Conservation (phyloP, 1,140 invertebrate genomes). For the Calephelis virginiensis region DNA sequence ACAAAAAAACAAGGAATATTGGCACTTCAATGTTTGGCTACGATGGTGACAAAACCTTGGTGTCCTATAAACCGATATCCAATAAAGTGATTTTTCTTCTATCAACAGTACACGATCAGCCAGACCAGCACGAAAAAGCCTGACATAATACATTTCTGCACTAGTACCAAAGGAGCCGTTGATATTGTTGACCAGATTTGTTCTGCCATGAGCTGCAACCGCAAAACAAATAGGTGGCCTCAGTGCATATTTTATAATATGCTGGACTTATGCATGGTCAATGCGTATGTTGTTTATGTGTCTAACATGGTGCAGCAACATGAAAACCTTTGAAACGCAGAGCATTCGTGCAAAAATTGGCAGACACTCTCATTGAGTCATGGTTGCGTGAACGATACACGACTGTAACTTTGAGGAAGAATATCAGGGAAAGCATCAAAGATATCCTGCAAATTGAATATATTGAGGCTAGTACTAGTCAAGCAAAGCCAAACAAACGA, state of each 20-base stretch:
- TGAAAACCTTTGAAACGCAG: slow-evolving; percentile 9
- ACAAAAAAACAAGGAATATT: too few relatives aligned
- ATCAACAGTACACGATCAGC: too few relatives aligned
- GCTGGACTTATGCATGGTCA: neutral
- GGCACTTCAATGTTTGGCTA: too few relatives aligned
- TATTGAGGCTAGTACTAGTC: neutral
- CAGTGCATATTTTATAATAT: too few relatives aligned
- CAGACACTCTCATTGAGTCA: slow-evolving; percentile 21
- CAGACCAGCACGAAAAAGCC: slow-evolving; percentile 21
- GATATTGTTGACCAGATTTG: slow-evolving; percentile 26
- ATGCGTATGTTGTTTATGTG: slow-evolving; percentile 21
- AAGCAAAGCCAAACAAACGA: neutral
- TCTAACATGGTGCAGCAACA: slow-evolving; percentile 17
- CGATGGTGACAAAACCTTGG: too few relatives aligned
- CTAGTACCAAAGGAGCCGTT: slow-evolving; percentile 23
- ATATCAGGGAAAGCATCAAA: slow-evolving; percentile 1
- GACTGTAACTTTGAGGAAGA: slow-evolving; percentile 16
- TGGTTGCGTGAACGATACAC: slow-evolving; percentile 19
- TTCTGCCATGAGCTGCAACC: slow-evolving; percentile 5
- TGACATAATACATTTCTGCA: slow-evolving; percentile 22
- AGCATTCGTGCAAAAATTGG: slow-evolving; percentile 21
- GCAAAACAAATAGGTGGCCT: too few relatives aligned
- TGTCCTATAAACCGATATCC: too few relatives aligned
- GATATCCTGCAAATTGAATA: neutral
- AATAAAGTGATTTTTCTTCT: too few relatives aligned